Evolutionary conservation across 1,140 invertebrate species (phyloP), one percentile per base, ranked within the genome.

Genomic region (Aphelinus certus): DNA sequence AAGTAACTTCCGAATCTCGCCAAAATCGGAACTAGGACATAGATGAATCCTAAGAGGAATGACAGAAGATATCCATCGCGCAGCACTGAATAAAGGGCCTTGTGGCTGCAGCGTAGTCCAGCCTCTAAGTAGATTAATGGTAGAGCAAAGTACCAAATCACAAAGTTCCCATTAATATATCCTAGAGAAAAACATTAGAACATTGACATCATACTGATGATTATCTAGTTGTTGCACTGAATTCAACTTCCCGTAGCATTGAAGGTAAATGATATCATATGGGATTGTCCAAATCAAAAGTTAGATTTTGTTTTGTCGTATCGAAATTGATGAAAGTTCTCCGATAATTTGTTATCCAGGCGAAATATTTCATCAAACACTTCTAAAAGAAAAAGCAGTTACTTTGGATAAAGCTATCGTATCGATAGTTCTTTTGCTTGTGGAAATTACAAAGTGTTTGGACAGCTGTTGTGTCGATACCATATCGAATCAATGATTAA

Each of bases 51-150:
- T 77, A 87, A 77, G 0, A 85, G 80, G 69, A 87, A 88, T 26
- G 77, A 74, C 42, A 87, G 58, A 9, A 88, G 76, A 56, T 85
- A 84, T 3, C 83, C 83, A 77, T 83, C 79, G 47, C 61, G 75
- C n/a, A 86, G 73, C 5, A 81, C 82, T 7, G 75, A 69, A 42
- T 84, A 82, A 1, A 88, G 75, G n/a, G 80, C 81, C 63, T 81
- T 81, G 7, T 79, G 79, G 73, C 63, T 78, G 65, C 86, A 87
- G 7, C 80, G 81, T 9, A 87, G 64, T 68, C 86, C 86, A 62
- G 86, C 85, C 77, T 87, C 86, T 47, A 87, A 76, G 71, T 87
- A 88, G 26, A 82, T 86, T 65, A 86, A 73, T 63, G 86, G 86
- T 51, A 87, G 81, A 61, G 85, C 84, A 63, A 88, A 81, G 69